Evolutionary conservation across 23 tunicate genomes (phyloP).

Genomic region (Corella eumyota): DNA sequence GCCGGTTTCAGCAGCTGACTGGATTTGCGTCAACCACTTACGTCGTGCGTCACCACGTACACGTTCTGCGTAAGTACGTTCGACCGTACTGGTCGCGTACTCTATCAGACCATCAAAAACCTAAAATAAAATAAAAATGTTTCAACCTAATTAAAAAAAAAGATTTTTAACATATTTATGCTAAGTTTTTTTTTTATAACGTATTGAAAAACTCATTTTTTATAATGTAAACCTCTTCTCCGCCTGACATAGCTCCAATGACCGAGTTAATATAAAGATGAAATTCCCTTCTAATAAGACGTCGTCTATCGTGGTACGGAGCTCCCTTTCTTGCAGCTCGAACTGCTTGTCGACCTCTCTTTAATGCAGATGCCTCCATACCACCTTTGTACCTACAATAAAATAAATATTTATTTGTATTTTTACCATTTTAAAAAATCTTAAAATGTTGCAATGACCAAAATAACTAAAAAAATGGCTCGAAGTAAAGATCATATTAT

Average conservation of each 20-base stretch:
- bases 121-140: slow-evolving; percentile 11
- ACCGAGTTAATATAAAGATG: slow-evolving; percentile 67
- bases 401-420: too few species aligned
- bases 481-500: too few species aligned
- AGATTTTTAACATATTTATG: too few species aligned
- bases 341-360: slow-evolving; percentile 49
- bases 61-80: slow-evolving; percentile 80
- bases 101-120: slow-evolving; percentile 79
- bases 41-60: slow-evolving; percentile 87
- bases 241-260: slow-evolving; percentile 56
- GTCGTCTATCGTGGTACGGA: slow-evolving; percentile 42
- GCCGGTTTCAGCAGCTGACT: slow-evolving; percentile 62
- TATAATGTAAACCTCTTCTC: slow-evolving; percentile 93
- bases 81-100: slow-evolving; percentile 62
- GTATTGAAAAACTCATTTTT: too few species aligned
- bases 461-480: too few species aligned
- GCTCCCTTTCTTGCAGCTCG: slow-evolving; percentile 37
- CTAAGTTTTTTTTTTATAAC: too few species aligned
- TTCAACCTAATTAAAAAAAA: neutral
- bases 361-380: slow-evolving; percentile 59
- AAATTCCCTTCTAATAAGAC: slow-evolving; percentile 47
- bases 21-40: slow-evolving; percentile 77
- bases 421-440: too few species aligned
- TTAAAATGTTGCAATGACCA: too few species aligned
- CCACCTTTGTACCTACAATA: slow-evolving; percentile 71